Base-by-base conservation (phyloP, 2,113 vertebrate genomes). In the Herpetotheres cachinnans region DNA sequence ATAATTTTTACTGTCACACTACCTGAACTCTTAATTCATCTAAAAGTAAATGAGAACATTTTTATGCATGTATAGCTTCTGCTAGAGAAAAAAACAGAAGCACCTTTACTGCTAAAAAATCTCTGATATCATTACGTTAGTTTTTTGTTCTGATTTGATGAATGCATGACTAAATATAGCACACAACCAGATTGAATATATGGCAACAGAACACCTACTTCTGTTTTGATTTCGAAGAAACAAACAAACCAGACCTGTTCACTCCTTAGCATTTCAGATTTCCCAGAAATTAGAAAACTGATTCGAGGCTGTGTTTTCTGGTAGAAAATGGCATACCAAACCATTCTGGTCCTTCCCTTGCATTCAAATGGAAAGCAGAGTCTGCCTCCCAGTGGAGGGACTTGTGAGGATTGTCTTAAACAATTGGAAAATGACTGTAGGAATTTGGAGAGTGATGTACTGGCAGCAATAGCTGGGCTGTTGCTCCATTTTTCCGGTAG, bases 381-480 rank as follows among this genome's bases (percentile, higher is more conserved):
- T 61, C 86, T 97, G 96, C 93, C 94, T 95, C 96, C 93, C 89
- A 77, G 89, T 96, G 95, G 96, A 97, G 89, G 44, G 21, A 30
- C 52, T 65, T 36, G 11, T 32, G 65, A 72, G 3, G 0, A 26
- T 86, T 84, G 59, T 49, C 17, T 86, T 55, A 44, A 87, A 63
- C 2, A 8, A 29, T 32, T 10, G 6, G 34, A 42, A 84, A 40
- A 62, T 40, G 10, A 27, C 7, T 32, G 16, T 19, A 54, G 62
- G 55, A 77, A 18, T 91, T 79, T 25, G 49, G 44, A 55, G 44
- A 14, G 38, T 17, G 38, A 34, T 65, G 5, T 92, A 36, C 11
- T 76, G 65, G 34, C 24, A 47, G 30, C 1, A 4, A 6, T 54
- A 79, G 34, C 40, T 54, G 16, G 3, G 47, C 34, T 63, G 7